Evolutionary conservation across 2,888 invertebrate genomes (phyloP).

Genomic region (Cheilosia soror): DNA sequence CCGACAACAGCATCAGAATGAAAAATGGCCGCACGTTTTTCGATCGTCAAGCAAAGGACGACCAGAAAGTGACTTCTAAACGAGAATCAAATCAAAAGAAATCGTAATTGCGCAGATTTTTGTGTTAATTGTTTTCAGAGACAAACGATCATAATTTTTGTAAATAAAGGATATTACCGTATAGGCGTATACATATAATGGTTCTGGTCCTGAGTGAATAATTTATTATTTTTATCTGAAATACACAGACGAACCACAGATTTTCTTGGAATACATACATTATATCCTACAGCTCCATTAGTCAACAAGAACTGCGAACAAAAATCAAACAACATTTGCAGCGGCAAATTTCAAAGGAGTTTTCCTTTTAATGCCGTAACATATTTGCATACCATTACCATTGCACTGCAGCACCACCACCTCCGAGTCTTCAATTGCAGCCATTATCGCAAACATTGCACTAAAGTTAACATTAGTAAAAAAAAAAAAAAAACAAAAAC

Average conservation of each 20-base stretch:
- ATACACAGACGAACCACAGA: neutral
- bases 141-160: neutral
- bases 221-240: conserved; percentile 51
- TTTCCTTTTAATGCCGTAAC: conserved; percentile 50
- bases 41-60: neutral
- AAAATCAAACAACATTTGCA: conserved; percentile 17
- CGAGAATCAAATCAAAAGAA: neutral
- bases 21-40: conserved; percentile 35
- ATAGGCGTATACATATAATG: too few species aligned
- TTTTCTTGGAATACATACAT: neutral
- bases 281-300: conserved; percentile 26
- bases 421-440: conserved; percentile 49
- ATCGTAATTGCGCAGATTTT: neutral
- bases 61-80: conserved; percentile 14
- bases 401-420: conserved; percentile 13
- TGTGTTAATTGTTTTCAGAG: neutral
- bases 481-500: conserved; percentile 32
- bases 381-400: conserved; percentile 47
- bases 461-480: conserved; percentile 9
- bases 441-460: conserved; percentile 42
- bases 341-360: conserved; percentile 64
- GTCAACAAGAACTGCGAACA: conserved; percentile 7
- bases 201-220: conserved; percentile 28
- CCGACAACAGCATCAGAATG: neutral
- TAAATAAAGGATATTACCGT: conserved; percentile 5